Base-by-base conservation (phyloP, 92 coral and sea anemone species). In the Bergia sp. region DNA sequence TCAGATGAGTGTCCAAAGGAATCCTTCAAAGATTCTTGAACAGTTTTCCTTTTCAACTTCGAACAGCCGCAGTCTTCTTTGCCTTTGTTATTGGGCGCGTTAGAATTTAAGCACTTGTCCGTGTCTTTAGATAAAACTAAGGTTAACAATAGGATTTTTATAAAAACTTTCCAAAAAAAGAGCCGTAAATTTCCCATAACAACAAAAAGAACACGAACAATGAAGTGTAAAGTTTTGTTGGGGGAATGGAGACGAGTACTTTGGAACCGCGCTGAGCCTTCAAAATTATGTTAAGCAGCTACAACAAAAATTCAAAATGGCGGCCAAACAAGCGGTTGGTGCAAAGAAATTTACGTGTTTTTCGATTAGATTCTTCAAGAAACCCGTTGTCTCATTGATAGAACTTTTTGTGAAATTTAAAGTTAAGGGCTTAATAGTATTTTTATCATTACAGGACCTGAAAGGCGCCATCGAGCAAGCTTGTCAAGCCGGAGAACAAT, bases 381-480 rank as follows among this genome's bases (percentile, higher is more conserved):
- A 11, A 53, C 58, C 12, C 16, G 58, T 53, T 41, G 16, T 37
- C 41, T 72, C 37, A 2, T 50, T n/a, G 47, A 29, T 21, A 45
- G 7, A 1, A 5, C 0, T 8, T 44, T 7, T 43, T 20, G 12
- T 37, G 18, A 15, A 29, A 43, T 29, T 23, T 85, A 44, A 72
- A 73, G 40, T 44, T 23, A 40, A 36, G 4, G 80, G 18, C 20
- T 43, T 41, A 58, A 18, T 16, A 12, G 2, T 41, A 15, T 8
- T n/a, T 84, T 89, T 39, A 49, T 78, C 1, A 16, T 82, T 89
- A 4, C 73, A 96, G 99, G 93, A 72, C 61, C 49, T 93, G 53
- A 94, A 94, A 90, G 90, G 89, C 23, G 92, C 98, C 71, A 90
- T 93, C 37, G 99, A 97, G 10, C 96, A 93, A 83, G 99, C 99